Evolutionary conservation across 2,113 vertebrate species (phyloP), one percentile per base, ranked within the genome.

Genomic region (Pomatostomus ruficeps): DNA sequence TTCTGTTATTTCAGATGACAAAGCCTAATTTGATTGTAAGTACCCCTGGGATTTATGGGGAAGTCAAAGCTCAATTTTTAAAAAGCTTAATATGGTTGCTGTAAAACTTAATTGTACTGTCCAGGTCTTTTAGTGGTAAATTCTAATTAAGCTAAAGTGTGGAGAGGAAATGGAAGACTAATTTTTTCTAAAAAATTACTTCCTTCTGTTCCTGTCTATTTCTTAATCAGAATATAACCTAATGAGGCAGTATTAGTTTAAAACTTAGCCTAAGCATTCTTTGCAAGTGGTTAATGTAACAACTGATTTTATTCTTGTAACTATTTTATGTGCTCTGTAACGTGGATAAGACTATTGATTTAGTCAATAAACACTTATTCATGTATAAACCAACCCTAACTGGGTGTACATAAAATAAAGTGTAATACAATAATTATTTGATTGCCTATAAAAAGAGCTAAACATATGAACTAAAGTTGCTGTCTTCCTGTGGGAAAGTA

Each of bases 121-220:
- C 92, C 91, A 76, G 10, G 49, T 91, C 49, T 94, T 96, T 92
- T 96, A 95, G 75, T 91, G 68, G 90, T 84, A 90, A 96, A 93
- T 96, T 93, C 61, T 95, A 96, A 95, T 96, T 96, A 96, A 95
- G 96, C 81, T 91, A 21, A 97, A 91, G 91, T 83, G 90, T 90
- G 58, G 70, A 95, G 90, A 96, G 91, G 96, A 97, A 97, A 93
- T 80, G 43, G 38, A 91, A 89, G 48, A 35, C 29, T 74, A 89
- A 58, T 81, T 93, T 81, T 46, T 46, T 2, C 11, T 14, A 12
- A 46, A 91, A 86, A 77, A 76, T 23, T 35, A 35, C 68, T 96
- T 96, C 78, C 88, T 96, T 93, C 75, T 95, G 62, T 93, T 95
- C 74, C 90, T 92, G 76, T 76, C 54, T 75, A 58, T 68, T 89